phyloP scores from a whole-genome alignment of 92 coral and sea anemone genomes.

The Palythoa caribaeorum region DNA sequence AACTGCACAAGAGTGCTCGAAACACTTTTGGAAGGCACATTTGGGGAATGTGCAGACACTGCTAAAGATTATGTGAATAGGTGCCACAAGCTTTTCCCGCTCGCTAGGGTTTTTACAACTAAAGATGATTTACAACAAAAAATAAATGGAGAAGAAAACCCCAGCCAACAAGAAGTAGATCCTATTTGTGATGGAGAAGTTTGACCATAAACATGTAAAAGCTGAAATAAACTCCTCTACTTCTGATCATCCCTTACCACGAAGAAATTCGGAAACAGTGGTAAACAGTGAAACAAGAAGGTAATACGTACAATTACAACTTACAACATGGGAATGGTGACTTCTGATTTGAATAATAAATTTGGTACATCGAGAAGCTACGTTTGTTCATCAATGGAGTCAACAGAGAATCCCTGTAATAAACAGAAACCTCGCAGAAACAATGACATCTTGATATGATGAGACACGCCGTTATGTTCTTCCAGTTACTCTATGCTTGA shows the following conservation, averaged over 20 bases:
- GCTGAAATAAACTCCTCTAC: neutral
- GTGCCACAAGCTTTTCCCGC: slow-evolving; percentile 85
- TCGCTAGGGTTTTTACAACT: slow-evolving; percentile 76
- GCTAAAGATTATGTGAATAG: slow-evolving; percentile 80
- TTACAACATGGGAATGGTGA: neutral
- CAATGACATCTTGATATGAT: neutral
- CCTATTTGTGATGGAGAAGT: slow-evolving; percentile 79
- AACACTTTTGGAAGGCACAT: slow-evolving; percentile 83
- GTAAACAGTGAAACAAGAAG: neutral
- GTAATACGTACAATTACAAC: neutral
- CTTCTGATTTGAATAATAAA: neutral
- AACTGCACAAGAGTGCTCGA: slow-evolving; percentile 81
- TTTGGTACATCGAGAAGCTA: neutral
- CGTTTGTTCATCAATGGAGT: neutral
- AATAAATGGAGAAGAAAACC: slow-evolving; percentile 29
- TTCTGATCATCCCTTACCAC: neutral
- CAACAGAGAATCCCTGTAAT: neutral
- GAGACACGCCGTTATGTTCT: neutral
- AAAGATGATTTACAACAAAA: slow-evolving; percentile 54
- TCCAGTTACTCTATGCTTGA: neutral
- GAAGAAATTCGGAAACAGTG: neutral
- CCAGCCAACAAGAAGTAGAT: slow-evolving; percentile 46
- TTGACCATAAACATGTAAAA: slow-evolving; percentile 7
- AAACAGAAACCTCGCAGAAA: neutral
- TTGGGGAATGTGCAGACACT: slow-evolving; percentile 86